Evolutionary conservation across 2,113 vertebrate genomes (phyloP).

Genomic region (Pogona vitticeps): DNA sequence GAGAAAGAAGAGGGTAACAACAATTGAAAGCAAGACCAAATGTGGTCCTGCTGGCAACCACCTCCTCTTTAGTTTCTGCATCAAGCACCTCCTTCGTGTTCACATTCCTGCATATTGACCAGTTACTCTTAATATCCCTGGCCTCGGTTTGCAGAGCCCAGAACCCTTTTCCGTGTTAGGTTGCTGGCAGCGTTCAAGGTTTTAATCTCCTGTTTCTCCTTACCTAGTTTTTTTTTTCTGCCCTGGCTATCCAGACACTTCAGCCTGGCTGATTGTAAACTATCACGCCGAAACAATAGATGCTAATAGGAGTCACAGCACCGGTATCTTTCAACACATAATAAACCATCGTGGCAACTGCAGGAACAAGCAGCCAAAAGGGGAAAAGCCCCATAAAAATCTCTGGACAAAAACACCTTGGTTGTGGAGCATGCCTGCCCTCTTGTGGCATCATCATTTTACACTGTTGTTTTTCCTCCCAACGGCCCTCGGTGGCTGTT

Average conservation of each 20-base stretch:
- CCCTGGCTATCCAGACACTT: slow-evolving; percentile 23
- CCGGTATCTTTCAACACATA: not conserved
- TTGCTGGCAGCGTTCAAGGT: slow-evolving; percentile 28
- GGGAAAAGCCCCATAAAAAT: too few relatives aligned
- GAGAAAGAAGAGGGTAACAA: too few relatives aligned
- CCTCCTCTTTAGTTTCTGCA: not conserved
- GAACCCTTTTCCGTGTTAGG: not conserved
- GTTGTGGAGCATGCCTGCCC: slow-evolving; percentile 48
- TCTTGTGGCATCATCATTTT: slow-evolving; percentile 42
- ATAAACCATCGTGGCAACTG: accelerated
- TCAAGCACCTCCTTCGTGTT: too few relatives aligned
- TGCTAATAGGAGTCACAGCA: not conserved
- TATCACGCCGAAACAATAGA: not conserved
- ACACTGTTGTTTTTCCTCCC: not conserved
- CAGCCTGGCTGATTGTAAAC: slow-evolving; percentile 24
- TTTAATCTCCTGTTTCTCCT: not conserved
- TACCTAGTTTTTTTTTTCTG: slow-evolving; percentile 40
- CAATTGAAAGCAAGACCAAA: not conserved
- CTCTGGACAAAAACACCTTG: not conserved
- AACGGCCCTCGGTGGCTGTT: not conserved
- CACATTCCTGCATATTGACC: not conserved
- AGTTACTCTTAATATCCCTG: not conserved
- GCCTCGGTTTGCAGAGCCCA: not conserved
- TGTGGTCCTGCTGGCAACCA: not conserved
- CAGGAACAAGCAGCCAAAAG: not conserved